Conservation (phyloP, 2,888 invertebrate genomes). For the Griposia aprilina region DNA sequence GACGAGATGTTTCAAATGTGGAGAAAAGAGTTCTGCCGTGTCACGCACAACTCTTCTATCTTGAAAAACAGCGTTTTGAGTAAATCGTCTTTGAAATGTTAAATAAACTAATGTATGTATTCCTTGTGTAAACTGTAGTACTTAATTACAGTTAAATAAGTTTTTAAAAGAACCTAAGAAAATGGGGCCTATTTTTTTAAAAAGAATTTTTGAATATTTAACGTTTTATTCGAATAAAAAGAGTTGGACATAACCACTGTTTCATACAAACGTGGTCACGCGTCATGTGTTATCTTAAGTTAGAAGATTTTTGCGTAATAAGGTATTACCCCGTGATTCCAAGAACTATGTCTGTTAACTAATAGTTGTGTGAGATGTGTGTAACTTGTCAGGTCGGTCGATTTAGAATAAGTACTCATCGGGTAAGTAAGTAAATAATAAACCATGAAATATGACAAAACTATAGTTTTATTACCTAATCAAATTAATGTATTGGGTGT, state of each 20-base stretch:
- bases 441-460: constrained; percentile 1
- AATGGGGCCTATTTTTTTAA: not conserved
- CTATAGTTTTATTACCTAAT: not conserved
- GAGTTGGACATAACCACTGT: constrained; percentile 6
- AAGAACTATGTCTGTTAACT: constrained; percentile 6
- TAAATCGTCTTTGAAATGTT: constrained; percentile 6
- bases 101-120: not conserved
- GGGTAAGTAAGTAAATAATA: not conserved
- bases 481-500: no score
- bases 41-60: not conserved
- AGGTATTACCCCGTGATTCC: not conserved
- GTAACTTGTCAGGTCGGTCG: constrained; percentile 6
- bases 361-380: constrained; percentile 1
- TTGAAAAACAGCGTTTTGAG: constrained; percentile 5
- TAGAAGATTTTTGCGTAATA: not conserved
- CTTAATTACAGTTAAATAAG: constrained; percentile 5
- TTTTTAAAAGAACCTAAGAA: not conserved
- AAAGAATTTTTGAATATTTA: not conserved
- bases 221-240: constrained; percentile 3
- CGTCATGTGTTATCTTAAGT: constrained; percentile 2
- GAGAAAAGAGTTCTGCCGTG: not conserved
- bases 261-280: constrained; percentile 7
- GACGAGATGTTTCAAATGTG: no score
- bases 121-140: constrained; percentile 2
- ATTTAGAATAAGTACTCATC: not conserved